Evolutionary conservation across 1,140 invertebrate genomes (phyloP).

Genomic region (Eufriesea mexicana): DNA sequence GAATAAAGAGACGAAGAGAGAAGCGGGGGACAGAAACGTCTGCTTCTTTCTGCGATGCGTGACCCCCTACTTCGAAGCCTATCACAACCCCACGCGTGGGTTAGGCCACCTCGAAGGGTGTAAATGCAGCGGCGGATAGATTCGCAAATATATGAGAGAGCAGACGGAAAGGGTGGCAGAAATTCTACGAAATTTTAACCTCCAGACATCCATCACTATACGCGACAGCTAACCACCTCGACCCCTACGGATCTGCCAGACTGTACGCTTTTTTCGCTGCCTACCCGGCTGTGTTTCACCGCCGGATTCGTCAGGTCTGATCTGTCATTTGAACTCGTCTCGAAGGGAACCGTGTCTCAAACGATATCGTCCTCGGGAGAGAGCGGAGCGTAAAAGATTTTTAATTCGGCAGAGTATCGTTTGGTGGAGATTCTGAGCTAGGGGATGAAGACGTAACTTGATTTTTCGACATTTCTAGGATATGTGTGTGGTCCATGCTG

Average conservation of each 20-base stretch:
- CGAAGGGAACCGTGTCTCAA: not conserved
- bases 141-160: slow-evolving; percentile 48
- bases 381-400: not conserved
- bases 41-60: slow-evolving; percentile 38
- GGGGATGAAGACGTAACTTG: too few species aligned
- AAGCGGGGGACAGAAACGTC: not conserved
- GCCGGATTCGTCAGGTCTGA: not conserved
- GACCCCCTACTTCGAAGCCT: slow-evolving; percentile 27
- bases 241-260: slow-evolving; percentile 40
- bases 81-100: slow-evolving; percentile 35
- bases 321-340: slow-evolving; percentile 3
- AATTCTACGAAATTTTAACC: slow-evolving; percentile 70
- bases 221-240: slow-evolving; percentile 51
- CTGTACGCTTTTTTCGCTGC: slow-evolving; percentile 46
- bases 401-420: not conserved
- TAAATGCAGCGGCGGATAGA: slow-evolving; percentile 56
- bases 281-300: not conserved
- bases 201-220: slow-evolving; percentile 67
- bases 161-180: slow-evolving; percentile 31
- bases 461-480: too few species aligned
- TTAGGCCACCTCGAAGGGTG: slow-evolving; percentile 47
- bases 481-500: too few species aligned
- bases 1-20: slow-evolving; percentile 1
- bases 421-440: not conserved
- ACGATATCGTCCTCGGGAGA: not conserved